Evolutionary conservation across 2,797 vertebrate genomes (phyloP).

Genomic region (Lagorchestes hirsutus): DNA sequence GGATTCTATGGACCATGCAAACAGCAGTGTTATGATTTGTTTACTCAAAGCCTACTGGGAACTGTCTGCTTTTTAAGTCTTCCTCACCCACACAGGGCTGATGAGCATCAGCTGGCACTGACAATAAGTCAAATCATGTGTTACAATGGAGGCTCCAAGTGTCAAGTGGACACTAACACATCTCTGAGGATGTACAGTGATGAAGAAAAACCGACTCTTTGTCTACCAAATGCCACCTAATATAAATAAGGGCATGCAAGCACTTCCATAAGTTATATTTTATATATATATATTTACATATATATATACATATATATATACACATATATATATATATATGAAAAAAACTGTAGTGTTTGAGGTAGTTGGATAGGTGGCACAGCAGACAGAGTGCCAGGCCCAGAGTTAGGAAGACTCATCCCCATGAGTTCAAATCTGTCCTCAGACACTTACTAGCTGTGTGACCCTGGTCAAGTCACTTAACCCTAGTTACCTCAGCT

Average conservation of each 20-base stretch:
- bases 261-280: background rate
- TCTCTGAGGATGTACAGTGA: background rate
- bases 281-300: background rate
- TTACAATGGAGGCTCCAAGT: background rate
- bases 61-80: conserved; percentile 4
- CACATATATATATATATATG: background rate
- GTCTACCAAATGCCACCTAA: background rate
- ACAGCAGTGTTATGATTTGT: background rate
- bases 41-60: background rate
- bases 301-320: no score
- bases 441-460: background rate
- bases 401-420: background rate
- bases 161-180: background rate
- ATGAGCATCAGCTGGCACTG: background rate
- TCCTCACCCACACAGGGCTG: background rate
- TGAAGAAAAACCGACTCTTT: background rate
- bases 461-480: background rate
- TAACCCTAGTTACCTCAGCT: background rate
- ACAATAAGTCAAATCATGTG: background rate
- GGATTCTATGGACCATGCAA: conserved; percentile 4
- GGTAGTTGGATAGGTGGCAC: background rate
- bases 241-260: background rate
- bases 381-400: background rate
- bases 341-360: background rate
- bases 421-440: background rate